Conservation (phyloP, 2,113 vertebrate species). For the Callionymus lyra region DNA sequence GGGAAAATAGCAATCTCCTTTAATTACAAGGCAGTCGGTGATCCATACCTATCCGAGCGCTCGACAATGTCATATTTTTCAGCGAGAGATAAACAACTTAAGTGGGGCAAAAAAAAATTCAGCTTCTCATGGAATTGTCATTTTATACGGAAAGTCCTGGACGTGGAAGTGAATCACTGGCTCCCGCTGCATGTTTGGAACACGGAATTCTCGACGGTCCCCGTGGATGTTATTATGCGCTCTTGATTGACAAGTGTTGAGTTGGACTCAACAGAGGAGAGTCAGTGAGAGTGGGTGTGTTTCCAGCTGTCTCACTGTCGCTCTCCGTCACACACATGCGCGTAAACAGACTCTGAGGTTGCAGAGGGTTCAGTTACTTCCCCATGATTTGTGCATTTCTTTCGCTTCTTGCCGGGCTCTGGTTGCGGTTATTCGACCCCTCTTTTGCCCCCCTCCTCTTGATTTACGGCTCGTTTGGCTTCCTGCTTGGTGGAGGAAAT, state of each 20-base stretch:
- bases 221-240: constrained; percentile 33
- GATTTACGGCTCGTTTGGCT: constrained; percentile 26
- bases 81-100: constrained; percentile 33
- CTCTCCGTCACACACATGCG: background rate
- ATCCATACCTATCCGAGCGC: constrained; percentile 50
- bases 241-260: constrained; percentile 47
- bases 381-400: constrained; percentile 50
- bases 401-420: constrained; percentile 22
- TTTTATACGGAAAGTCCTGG: constrained; percentile 1
- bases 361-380: constrained; percentile 44
- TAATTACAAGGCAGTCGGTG: constrained; percentile 61
- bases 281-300: constrained; percentile 26
- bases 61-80: constrained; percentile 38
- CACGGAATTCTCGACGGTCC: constrained; percentile 12
- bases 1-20: constrained; percentile 62
- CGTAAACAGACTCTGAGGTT: constrained; percentile 10
- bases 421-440: constrained; percentile 21
- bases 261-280: constrained; percentile 39
- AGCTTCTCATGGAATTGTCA: background rate
- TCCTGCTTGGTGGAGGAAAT: constrained; percentile 14
- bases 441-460: constrained; percentile 23
- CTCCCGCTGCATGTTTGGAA: constrained; percentile 14
- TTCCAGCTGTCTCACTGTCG: constrained; percentile 41
- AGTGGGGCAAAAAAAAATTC: background rate
- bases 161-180: background rate